Conservation (phyloP, 37 sponge, comb jelly and placozoan species). For the Diacarnus erythraeanus region DNA sequence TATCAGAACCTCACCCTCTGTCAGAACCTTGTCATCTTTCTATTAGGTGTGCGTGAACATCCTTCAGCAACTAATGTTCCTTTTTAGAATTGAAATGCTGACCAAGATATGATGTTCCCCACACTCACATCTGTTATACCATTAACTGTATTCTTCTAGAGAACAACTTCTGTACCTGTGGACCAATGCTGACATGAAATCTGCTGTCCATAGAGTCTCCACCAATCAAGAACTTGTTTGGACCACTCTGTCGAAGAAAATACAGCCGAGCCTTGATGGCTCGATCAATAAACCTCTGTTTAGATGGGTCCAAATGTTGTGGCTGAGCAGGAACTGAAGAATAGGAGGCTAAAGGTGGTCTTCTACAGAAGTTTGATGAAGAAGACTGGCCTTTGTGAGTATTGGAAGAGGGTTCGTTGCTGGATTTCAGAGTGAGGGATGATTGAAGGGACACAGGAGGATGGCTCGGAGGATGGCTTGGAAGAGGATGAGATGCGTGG, state of each 20-base stretch:
- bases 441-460: background rate
- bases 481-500: background rate
- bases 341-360: background rate
- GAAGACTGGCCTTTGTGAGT: background rate
- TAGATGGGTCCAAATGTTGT: constrained; percentile 11
- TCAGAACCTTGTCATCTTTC: no score
- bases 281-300: constrained; percentile 41
- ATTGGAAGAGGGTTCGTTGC: background rate
- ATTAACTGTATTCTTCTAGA: no score
- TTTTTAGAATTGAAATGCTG: no score
- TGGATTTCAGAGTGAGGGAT: background rate
- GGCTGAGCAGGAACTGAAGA: background rate
- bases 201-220: constrained; percentile 69
- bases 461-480: background rate
- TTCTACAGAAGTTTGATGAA: background rate
- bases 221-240: constrained; percentile 53
- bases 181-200: constrained; percentile 66
- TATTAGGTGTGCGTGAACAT: constrained; percentile 21
- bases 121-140: no score
- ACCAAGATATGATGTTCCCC: no score
- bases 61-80: no score
- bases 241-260: constrained; percentile 64
- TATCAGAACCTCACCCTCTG: no score
- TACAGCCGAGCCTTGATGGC: constrained; percentile 69
- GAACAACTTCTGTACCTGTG: constrained; percentile 51